Percentiles rank a stretch among this genome's conserved stretches.
Conservation (phyloP, 2,888 invertebrate species). For the Ethmia dodecea region DNA sequence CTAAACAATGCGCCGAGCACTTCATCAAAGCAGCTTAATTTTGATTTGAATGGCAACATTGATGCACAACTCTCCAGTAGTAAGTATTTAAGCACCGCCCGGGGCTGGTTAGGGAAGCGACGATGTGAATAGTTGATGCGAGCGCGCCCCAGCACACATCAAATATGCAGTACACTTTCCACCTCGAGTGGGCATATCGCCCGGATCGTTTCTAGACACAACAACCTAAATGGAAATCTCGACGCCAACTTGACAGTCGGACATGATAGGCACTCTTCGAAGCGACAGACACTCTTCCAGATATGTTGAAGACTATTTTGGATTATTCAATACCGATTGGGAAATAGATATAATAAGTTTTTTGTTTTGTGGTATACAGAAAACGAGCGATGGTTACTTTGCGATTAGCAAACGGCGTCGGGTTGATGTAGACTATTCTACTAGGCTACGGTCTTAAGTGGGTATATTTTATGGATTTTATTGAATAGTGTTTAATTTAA, state of each 20-base stretch:
- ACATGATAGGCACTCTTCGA: conserved; percentile 28
- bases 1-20: conserved; percentile 21
- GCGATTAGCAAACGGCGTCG: too few relatives aligned
- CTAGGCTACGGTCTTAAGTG: too few relatives aligned
- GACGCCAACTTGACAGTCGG: conserved; percentile 35
- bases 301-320: conserved; percentile 26
- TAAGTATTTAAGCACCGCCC: conserved; percentile 39
- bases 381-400: neutral
- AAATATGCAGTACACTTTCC: conserved; percentile 60
- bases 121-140: conserved; percentile 53
- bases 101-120: conserved; percentile 48
- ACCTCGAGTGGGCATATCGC: conserved; percentile 33
- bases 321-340: conserved; percentile 5
- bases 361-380: neutral
- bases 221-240: conserved; percentile 42
- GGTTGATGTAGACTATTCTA: too few relatives aligned
- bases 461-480: too few relatives aligned
- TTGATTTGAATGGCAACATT: conserved; percentile 43
- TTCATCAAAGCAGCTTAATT: conserved; percentile 31
- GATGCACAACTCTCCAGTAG: conserved; percentile 35
- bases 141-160: conserved; percentile 45
- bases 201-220: conserved; percentile 25
- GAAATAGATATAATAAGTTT: too few relatives aligned
- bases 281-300: conserved; percentile 18
- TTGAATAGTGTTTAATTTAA: too few relatives aligned